These are phyloP conservation scores for Scolopax bukidnonensis DNA, from an alignment of 2,797 vertebrate species.

Conservation along the genomic window DNA sequence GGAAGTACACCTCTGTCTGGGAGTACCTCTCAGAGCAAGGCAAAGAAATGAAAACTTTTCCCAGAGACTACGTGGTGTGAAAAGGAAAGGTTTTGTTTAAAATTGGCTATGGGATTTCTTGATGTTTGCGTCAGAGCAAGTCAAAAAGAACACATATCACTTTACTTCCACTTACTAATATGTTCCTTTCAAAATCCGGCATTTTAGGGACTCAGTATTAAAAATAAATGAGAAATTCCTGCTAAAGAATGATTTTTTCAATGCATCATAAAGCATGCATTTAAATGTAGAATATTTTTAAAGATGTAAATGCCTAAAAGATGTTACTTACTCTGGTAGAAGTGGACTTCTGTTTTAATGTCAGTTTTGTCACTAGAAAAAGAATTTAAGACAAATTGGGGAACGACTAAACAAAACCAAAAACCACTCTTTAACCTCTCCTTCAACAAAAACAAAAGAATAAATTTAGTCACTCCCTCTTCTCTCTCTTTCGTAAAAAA, in stretches of 20 bases:
- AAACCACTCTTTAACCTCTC: not conserved
- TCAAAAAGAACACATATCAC: not conserved
- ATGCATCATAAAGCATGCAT: not conserved
- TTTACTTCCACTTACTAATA: not conserved
- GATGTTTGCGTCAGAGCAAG: not conserved
- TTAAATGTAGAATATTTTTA: not conserved
- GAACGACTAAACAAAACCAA: not conserved
- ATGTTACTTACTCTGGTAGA: not conserved
- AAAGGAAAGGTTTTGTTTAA: not conserved
- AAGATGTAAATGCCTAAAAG: not conserved
- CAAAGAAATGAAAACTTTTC: not conserved
- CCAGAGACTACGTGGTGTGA: not conserved
- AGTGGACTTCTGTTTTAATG: not conserved
- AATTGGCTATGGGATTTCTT: not conserved
- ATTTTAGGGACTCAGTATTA: slow-evolving; percentile 24
- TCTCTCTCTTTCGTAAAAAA: not conserved
- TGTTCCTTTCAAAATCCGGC: slow-evolving; percentile 7
- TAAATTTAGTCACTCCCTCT: not conserved
- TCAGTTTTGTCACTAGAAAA: not conserved
- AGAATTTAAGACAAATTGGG: not conserved
- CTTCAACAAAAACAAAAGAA: not conserved
- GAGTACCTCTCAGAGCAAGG: not conserved
- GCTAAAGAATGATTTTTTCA: not conserved
- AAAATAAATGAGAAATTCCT: slow-evolving; percentile 28
- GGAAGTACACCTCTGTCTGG: not conserved